Evolutionary conservation across 2,888 invertebrate species (phyloP), one percentile per base, ranked within the genome.

Genomic region (Lasioglossum leucozonium): DNA sequence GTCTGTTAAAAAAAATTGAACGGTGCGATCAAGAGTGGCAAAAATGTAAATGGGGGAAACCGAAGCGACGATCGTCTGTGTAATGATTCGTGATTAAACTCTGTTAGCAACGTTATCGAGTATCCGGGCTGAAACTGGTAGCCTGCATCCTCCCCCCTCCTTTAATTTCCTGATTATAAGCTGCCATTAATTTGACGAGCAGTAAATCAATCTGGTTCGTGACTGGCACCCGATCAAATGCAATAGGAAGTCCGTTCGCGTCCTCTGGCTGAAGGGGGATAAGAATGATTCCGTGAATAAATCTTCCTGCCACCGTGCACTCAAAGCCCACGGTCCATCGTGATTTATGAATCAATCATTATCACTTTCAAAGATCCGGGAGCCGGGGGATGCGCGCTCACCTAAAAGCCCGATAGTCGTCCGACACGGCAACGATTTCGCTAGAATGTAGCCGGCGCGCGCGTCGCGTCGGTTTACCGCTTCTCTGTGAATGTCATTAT

Each of bases 291-390:
- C 76, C 62, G 58, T 37, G 82, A 86, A 82, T 86, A 86, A 86
- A 86, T 86, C 86, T 86, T 82, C 71, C 79, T 58, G 77, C 78
- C 79, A 79, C 78, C 72, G 86, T 78, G 75, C 72, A 62, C 78
- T 82, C 72, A 37, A 62, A 73, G 44, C 55, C 51, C 55, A 47
- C 79, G 73, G 74, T 74, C 11, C 76, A 22, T n/a, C 65, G 79
- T 86, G 86, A 86, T 86, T 86, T 86, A 86, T 77, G 86, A 82
- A 86, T 86, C 86, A 77, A 86, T 86, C 82, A 72, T 86, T 86
- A 86, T 86, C 86, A 77, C 86, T 87, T 82, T 72, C 62, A 69
- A 42, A 34, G 69, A 74, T 82, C 73, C 82, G 37, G 37, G 22
- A 22, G 82, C n/a, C 55, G 3, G 37, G 30, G 37, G 18, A 34